Evolutionary conservation across 2,888 invertebrate genomes (phyloP), one percentile per base, ranked within the genome.

Genomic region (Prosapia bicincta): DNA sequence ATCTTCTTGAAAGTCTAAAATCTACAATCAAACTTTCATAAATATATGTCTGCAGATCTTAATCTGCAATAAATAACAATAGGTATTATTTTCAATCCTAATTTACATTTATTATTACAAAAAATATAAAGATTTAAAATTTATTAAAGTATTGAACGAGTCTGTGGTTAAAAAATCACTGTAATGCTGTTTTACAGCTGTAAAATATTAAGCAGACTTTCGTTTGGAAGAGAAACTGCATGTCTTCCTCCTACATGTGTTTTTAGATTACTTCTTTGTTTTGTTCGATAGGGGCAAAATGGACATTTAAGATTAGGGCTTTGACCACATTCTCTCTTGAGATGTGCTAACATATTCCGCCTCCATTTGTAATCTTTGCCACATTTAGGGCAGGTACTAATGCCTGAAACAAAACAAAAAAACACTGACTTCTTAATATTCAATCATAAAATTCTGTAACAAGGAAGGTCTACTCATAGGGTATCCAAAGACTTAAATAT

Each of bases 221-320:
- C 54, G 20, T 54, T 54, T 26, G 26, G 30, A 54, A 54, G 20
- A 20, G 20, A 43, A 23, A 20, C 23, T n/a, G 66, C 67, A 75
- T 82, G 82, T 68, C 78, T 80, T 67, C 79, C 78, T 71, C 76
- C 79, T 15, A 78, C 71, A 69, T 80, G 81, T 32, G 77, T 79
- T 72, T 80, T 81, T n/a, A 81, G 78, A 83, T 76, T 85, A 83
- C 79, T 85, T 83, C 82, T 85, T 78, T 85, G 85, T 78, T 86
- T 86, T 70, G 85, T 85, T 75, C 84, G 83, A 75, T 80, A 80
- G 0, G 80, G 77, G 79, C 86, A 86, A 75, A 85, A 84, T 20
- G 85, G 84, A 80, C 86, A 86, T 75, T 84, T 84, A 79, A 86
- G 86, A 77, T 85, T 84, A 1, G 86, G 85, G 76, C 84, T 85